phyloP scores from a whole-genome alignment of 2,113 vertebrate species.

The Reinhardtius hippoglossoides region DNA sequence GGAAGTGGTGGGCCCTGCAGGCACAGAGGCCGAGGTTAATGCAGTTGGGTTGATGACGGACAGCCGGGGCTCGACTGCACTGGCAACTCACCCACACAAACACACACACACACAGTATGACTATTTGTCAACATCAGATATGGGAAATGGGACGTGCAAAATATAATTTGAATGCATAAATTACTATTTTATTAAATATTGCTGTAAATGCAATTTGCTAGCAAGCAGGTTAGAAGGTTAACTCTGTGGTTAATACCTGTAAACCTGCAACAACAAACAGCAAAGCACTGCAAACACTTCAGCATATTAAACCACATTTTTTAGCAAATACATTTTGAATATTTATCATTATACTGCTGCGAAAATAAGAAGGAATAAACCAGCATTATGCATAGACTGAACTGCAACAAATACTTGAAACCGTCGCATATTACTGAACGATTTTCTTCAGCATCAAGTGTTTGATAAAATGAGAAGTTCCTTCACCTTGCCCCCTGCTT shows the following conservation, averaged over 20 bases:
- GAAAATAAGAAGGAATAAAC: not conserved
- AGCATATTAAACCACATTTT: not conserved
- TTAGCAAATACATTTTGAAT: not conserved
- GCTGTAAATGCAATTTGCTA: conserved; percentile 3
- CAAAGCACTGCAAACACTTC: not conserved
- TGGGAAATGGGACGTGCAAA: conserved; percentile 33
- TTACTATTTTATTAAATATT: conserved; percentile 18
- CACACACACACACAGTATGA: not conserved
- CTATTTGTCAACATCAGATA: conserved; percentile 53
- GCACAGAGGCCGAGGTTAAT: conserved; percentile 81
- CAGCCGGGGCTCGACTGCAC: conserved; percentile 51
- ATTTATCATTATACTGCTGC: not conserved
- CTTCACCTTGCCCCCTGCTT: too few species aligned
- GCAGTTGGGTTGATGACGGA: conserved; percentile 76
- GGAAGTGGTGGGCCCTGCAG: conserved; percentile 76
- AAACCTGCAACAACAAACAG: not conserved
- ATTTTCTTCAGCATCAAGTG: too few species aligned
- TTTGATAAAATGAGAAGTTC: too few species aligned
- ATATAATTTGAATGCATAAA: conserved; percentile 20
- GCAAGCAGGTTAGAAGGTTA: conserved; percentile 3
- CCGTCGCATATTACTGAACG: not conserved
- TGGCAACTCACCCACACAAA: conserved; percentile 23
- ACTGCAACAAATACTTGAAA: not conserved
- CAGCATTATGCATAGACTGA: not conserved
- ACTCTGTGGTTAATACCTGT: conserved; percentile 1